Evolutionary conservation across 2,113 vertebrate species (phyloP), one percentile per base, ranked within the genome.

Genomic region (Pachyramphus minor): DNA sequence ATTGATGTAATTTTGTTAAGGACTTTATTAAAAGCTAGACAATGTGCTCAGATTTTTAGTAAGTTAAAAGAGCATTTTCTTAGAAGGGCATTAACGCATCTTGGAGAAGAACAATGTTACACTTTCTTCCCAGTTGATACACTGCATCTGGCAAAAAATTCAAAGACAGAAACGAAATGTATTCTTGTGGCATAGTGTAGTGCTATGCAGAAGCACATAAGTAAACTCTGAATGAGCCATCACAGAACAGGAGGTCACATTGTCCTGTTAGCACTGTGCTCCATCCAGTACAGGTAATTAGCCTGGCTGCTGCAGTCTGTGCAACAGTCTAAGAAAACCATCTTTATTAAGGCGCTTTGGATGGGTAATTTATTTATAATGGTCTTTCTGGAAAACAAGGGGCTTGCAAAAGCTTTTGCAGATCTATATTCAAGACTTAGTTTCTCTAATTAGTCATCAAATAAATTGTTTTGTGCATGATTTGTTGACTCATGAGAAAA

Each of bases 381-480:
- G 12, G 18, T 59, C 55, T 56, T 91, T 87, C 84, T 52, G 62
- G 42, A 91, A 91, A 90, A 84, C 14, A 52, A 49, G 24, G n/a
- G 47, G 52, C 33, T 79, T 60, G 27, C 33, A 89, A 72, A 44
- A 87, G 44, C 28, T 87, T 92, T 87, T 76, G 50, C 55, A 87
- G 60, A 71, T 84, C 81, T 93, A 56, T 60, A 6, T 49, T 85
- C 44, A 49, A 37, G 33, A 58, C 87, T 55, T 89, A 95, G 11
- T 22, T 79, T 72, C 53, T 79, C 66, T 82, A 89, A 89, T 78
- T 75, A 91, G 41, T 60, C 35, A 79, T 56, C 39, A 93, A 78
- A 78, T 35, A 87, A 87, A 79, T 41, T 15, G 30, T 8, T 66
- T 89, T 68, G 16, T 68, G 27, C 20, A 28, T 27, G 21, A 59